These are phyloP conservation scores for Decapterus maruadsi DNA, from an alignment of 2,797 vertebrate genomes.

Conservation along the genomic window DNA sequence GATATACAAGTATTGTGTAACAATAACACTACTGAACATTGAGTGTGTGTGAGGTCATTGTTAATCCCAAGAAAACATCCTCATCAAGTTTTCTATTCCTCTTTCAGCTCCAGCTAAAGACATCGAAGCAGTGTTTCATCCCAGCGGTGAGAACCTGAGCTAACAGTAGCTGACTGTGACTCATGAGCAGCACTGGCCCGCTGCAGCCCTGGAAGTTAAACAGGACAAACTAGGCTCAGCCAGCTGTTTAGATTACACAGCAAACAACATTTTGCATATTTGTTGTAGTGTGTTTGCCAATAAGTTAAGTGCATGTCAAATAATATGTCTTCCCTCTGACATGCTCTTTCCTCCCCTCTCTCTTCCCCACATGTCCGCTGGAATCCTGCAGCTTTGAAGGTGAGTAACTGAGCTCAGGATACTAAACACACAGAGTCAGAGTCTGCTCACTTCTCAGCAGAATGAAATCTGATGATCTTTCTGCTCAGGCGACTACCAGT, in stretches of 20 bases:
- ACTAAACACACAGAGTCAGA: too few relatives aligned
- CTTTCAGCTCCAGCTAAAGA: constrained; percentile 88
- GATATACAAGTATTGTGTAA: too few relatives aligned
- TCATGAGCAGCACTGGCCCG: neutral
- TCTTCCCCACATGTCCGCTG: accelerated
- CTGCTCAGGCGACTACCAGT: too few relatives aligned
- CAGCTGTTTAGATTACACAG: neutral
- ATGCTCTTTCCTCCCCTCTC: neutral
- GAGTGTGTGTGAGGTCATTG: neutral
- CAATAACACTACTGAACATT: neutral
- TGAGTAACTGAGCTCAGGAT: constrained; percentile 25
- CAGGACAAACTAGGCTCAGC: neutral
- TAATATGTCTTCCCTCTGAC: neutral
- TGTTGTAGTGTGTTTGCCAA: neutral
- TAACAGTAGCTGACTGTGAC: neutral
- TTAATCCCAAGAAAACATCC: neutral
- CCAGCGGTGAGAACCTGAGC: constrained; percentile 72
- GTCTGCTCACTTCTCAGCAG: neutral
- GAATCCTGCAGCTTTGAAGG: constrained; percentile 76
- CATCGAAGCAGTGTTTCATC: constrained; percentile 77
- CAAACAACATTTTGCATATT: neutral
- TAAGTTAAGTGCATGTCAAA: neutral
- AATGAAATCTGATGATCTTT: neutral
- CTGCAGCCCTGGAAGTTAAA: neutral
- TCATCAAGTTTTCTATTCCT: neutral